Percentiles rank a stretch among this genome's conserved stretches.
Conservation (phyloP, 2,888 invertebrate genomes). For the Athalia circularis region DNA sequence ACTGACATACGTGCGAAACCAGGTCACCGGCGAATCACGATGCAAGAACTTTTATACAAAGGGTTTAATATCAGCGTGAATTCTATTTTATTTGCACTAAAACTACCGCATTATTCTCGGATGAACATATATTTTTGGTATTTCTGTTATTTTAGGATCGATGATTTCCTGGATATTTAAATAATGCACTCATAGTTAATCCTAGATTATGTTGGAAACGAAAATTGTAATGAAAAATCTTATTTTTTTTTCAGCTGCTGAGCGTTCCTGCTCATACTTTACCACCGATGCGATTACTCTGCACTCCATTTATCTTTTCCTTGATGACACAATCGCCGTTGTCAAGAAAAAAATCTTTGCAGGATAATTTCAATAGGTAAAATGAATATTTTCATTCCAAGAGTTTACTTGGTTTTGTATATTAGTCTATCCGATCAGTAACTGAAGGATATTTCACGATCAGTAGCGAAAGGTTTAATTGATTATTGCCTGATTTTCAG, state of each 20-base stretch:
- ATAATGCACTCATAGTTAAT: background rate
- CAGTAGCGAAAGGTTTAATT: too few species aligned
- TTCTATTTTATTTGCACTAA: background rate
- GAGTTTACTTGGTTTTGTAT: background rate
- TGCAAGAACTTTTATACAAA: slow-evolving; percentile 8
- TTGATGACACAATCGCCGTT: slow-evolving; percentile 57
- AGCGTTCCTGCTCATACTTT: slow-evolving; percentile 71
- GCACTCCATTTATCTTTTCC: slow-evolving; percentile 69
- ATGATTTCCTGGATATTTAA: background rate
- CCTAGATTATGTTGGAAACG: background rate
- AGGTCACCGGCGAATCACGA: slow-evolving; percentile 21
- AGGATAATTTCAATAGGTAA: slow-evolving; percentile 54
- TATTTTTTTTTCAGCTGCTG: slow-evolving; percentile 58
- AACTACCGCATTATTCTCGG: background rate
- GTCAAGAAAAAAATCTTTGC: slow-evolving; percentile 50
- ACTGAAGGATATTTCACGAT: too few species aligned
- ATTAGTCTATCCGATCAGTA: too few species aligned
- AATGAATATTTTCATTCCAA: background rate
- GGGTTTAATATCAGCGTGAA: background rate
- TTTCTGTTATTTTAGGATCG: background rate
- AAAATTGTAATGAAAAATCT: background rate
- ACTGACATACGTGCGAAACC: slow-evolving; percentile 1
- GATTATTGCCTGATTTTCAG: background rate
- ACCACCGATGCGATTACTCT: slow-evolving; percentile 71
- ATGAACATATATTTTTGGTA: background rate